These are phyloP conservation scores for Sabatieria punctata DNA, from an alignment of 2,888 invertebrate species.

Conservation along the genomic window DNA sequence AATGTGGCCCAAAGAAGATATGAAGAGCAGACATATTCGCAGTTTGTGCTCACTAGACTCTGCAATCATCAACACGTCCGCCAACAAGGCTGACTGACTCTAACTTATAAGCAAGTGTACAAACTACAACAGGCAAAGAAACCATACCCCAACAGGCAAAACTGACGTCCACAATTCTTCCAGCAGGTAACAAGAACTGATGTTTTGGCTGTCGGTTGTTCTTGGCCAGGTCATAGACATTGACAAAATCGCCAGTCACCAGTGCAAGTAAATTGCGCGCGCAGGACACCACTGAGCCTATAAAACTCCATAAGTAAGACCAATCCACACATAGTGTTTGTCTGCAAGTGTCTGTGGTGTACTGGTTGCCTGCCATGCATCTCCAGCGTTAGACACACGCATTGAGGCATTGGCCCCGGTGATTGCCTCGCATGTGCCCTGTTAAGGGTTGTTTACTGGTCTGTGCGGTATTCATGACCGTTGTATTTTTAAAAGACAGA, in stretches of 20 bases:
- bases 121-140: not conserved
- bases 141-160: constrained; percentile 38
- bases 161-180: constrained; percentile 75
- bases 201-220: constrained; percentile 43
- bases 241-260: constrained; percentile 87
- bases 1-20: constrained; percentile 87
- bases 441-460: no score
- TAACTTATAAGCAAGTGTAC: not conserved
- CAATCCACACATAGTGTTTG: not conserved
- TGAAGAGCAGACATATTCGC: constrained; percentile 62
- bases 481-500: no score
- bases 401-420: no score
- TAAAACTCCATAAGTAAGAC: constrained; percentile 5
- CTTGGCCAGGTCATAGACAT: constrained; percentile 69
- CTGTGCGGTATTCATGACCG: no score
- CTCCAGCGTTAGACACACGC: no score
- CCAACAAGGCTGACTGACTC: no score
- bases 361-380: no score
- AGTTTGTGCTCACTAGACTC: constrained; percentile 10
- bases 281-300: constrained; percentile 82
- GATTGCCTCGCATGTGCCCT: no score
- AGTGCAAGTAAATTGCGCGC: constrained; percentile 82
- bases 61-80: no score
- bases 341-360: no score
- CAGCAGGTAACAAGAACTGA: constrained; percentile 75